Evolutionary conservation across 1,140 invertebrate genomes (phyloP).

Genomic region (Drosophila bipectinata): DNA sequence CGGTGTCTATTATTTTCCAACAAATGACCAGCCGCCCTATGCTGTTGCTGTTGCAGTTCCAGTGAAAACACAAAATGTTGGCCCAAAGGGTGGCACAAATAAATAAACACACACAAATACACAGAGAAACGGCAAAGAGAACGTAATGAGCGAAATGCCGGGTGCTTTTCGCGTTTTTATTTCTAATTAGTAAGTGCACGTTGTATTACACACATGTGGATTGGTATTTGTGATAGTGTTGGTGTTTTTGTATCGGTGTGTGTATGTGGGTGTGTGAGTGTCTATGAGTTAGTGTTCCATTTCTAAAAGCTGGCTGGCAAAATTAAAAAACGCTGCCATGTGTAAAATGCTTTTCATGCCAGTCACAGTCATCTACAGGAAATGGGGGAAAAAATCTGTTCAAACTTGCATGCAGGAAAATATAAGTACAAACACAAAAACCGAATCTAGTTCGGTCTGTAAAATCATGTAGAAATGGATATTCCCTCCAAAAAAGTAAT

Average conservation of each 20-base stretch:
- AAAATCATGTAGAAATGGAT: slow-evolving; percentile 32
- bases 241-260: slow-evolving; percentile 8
- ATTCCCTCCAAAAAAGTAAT: not conserved
- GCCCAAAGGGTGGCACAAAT: slow-evolving; percentile 29
- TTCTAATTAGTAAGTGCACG: slow-evolving; percentile 79
- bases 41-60: not conserved
- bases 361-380: slow-evolving; percentile 45
- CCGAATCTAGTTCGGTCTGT: slow-evolving; percentile 24
- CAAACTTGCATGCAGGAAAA: slow-evolving; percentile 25
- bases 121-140: slow-evolving; percentile 26
- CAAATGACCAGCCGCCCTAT: slow-evolving; percentile 83
- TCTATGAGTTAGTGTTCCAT: slow-evolving; percentile 44
- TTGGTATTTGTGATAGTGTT: not conserved
- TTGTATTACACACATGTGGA: slow-evolving; percentile 20
- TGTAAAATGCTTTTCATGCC: slow-evolving; percentile 83
- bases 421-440: slow-evolving; percentile 20
- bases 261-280: slow-evolving; percentile 33
- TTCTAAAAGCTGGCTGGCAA: slow-evolving; percentile 76
- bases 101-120: slow-evolving; percentile 26
- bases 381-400: slow-evolving; percentile 25
- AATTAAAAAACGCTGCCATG: slow-evolving; percentile 84
- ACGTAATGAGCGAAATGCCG: slow-evolving; percentile 70
- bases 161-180: slow-evolving; percentile 75
- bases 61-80: slow-evolving; percentile 22
- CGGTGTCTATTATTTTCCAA: slow-evolving; percentile 84